Evolutionary conservation across 2,888 invertebrate species (phyloP).

Genomic region (Chalcis sispes): DNA sequence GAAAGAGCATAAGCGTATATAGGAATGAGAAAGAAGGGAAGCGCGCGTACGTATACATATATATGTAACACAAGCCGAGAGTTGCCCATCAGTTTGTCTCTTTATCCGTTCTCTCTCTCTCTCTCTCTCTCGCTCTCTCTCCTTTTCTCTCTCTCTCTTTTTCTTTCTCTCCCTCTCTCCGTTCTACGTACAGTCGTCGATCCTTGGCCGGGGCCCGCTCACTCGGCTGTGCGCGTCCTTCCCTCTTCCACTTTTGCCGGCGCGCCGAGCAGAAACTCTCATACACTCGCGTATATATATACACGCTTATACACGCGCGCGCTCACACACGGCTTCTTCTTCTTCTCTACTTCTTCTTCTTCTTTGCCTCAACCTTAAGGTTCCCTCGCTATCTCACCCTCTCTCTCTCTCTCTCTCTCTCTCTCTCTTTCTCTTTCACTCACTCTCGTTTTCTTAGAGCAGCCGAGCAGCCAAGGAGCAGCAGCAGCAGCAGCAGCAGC

Average conservation of each 20-base stretch:
- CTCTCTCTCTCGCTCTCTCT: constrained; percentile 34
- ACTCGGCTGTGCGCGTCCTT: constrained; percentile 36
- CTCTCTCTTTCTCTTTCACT: constrained; percentile 11
- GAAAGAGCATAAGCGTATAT: not conserved
- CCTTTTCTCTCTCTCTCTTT: constrained; percentile 46
- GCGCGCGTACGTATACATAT: not conserved
- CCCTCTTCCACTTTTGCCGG: constrained; percentile 40
- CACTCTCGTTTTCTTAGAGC: constrained; percentile 51
- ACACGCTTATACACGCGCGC: too few relatives aligned
- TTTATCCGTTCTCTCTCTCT: constrained; percentile 48
- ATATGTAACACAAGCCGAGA: not conserved
- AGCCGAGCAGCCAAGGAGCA: constrained; percentile 1
- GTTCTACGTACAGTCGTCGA: constrained; percentile 30
- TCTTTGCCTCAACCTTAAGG: constrained; percentile 48
- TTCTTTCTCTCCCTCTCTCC: constrained; percentile 37
- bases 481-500: constrained; percentile 15
- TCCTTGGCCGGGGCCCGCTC: constrained; percentile 33
- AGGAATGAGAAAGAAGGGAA: constrained; percentile 10
- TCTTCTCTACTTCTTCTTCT: constrained; percentile 48
- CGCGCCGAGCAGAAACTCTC: constrained; percentile 18
- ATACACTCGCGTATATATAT: not conserved
- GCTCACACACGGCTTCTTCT: constrained; percentile 42
- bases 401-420: constrained; percentile 33
- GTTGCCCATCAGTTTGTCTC: constrained; percentile 51
- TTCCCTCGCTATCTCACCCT: constrained; percentile 29